Conservation (phyloP, 2,797 vertebrate species). For the Todus mexicanus region DNA sequence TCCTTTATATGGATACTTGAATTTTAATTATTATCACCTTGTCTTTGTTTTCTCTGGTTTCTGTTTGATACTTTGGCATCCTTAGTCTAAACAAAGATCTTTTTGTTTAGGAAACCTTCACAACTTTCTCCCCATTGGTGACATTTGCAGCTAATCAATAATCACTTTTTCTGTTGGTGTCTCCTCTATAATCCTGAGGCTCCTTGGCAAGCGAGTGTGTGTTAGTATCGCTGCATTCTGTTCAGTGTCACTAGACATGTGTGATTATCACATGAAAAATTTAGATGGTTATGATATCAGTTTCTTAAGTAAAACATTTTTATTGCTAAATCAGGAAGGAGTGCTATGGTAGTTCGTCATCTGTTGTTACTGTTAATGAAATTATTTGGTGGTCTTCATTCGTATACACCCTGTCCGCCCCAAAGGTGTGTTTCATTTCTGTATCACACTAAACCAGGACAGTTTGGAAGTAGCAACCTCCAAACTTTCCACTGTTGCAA, state of each 20-base stretch:
- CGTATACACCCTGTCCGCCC: not conserved
- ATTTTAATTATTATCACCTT: not conserved
- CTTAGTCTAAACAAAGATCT: not conserved
- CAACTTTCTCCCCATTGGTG: not conserved
- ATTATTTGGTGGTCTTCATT: not conserved
- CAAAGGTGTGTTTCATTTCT: not conserved
- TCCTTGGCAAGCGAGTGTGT: not conserved
- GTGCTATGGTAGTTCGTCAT: not conserved
- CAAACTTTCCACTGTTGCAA: not conserved
- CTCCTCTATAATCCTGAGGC: not conserved
- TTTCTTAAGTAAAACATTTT: not conserved
- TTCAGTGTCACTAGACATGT: not conserved
- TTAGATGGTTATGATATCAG: not conserved
- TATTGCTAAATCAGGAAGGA: not conserved
- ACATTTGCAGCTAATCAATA: not conserved
- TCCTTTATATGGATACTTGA: not conserved
- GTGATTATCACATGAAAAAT: not conserved
- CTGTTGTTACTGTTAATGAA: not conserved
- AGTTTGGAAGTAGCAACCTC: not conserved
- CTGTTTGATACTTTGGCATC: not conserved
- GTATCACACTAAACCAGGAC: not conserved
- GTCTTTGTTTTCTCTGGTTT: not conserved
- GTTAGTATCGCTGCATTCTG: not conserved
- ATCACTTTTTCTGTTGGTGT: not conserved
- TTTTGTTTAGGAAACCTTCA: not conserved